Percentiles rank a stretch among this genome's conserved stretches.
phyloP scores from a whole-genome alignment of 2,113 vertebrate species.

The Odobenus rosmarus region DNA sequence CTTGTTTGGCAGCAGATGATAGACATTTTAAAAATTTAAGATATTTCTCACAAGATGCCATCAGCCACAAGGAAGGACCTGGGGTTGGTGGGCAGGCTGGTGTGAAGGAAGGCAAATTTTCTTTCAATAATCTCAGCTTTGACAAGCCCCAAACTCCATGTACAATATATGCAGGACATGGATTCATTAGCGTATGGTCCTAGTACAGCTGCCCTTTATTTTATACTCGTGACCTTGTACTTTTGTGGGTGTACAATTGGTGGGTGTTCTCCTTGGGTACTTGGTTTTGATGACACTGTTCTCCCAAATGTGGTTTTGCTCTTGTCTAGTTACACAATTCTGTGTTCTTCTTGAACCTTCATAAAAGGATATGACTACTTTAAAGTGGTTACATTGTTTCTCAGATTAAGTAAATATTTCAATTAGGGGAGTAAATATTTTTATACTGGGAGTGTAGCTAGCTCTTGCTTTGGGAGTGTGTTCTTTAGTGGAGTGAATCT shows the following conservation, averaged over 20 bases:
- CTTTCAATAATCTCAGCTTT: not conserved
- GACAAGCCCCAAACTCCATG: not conserved
- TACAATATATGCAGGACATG: not conserved
- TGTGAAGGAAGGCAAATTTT: not conserved
- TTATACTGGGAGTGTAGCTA: not conserved
- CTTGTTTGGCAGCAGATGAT: not conserved
- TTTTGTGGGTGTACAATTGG: not conserved
- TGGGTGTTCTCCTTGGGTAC: not conserved
- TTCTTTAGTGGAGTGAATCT: not conserved
- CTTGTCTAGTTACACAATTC: not conserved
- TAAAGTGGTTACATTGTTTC: not conserved
- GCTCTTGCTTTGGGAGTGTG: not conserved
- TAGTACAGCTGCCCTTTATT: not conserved
- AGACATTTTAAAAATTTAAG: not conserved
- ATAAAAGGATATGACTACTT: not conserved
- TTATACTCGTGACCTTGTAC: not conserved
- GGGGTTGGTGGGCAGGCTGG: not conserved
- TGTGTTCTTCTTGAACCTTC: not conserved
- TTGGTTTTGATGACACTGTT: not conserved
- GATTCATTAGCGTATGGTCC: not conserved
- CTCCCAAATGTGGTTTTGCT: slow-evolving; percentile 6
- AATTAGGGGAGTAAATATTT: not conserved
- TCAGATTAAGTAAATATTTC: not conserved
- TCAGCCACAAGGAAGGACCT: not conserved
- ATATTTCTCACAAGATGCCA: not conserved